phyloP scores from a whole-genome alignment of 1,140 invertebrate genomes.

The Acromyrmex charruanus region DNA sequence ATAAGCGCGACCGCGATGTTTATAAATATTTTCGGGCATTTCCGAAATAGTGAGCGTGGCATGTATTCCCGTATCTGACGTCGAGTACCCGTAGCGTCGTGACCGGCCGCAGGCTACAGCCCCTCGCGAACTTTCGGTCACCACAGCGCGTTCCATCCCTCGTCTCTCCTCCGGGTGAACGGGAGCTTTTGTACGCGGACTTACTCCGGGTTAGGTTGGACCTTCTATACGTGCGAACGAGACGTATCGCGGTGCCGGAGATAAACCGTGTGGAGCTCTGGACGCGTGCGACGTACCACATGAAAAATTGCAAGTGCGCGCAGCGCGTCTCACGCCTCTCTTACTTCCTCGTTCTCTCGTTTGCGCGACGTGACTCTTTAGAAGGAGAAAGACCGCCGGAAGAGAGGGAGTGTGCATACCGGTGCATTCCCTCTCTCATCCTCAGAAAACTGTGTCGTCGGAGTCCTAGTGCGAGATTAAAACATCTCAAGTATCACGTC shows the following conservation, averaged over 20 bases:
- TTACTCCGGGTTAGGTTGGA: constrained; percentile 58
- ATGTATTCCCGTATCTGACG: constrained; percentile 69
- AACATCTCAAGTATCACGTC: constrained; percentile 62
- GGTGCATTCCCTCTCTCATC: constrained; percentile 59
- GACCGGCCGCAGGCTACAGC: constrained; percentile 75
- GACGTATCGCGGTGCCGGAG: constrained; percentile 36
- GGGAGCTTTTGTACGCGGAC: constrained; percentile 53
- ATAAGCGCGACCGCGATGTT: constrained; percentile 79
- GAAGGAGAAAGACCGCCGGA: constrained; percentile 13
- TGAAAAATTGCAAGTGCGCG: constrained; percentile 71
- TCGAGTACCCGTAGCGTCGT: constrained; percentile 73
- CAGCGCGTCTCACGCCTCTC: constrained; percentile 19
- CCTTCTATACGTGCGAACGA: constrained; percentile 61
- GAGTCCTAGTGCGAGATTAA: constrained; percentile 72
- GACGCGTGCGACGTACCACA: constrained; percentile 54
- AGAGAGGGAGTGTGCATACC: background rate
- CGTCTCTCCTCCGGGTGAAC: background rate
- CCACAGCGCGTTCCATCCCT: constrained; percentile 27
- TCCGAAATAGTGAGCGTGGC: constrained; percentile 22
- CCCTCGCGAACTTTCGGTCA: constrained; percentile 72
- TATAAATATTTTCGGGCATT: constrained; percentile 77
- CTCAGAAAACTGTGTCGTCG: constrained; percentile 67
- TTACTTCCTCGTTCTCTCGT: constrained; percentile 30
- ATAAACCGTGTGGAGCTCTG: constrained; percentile 61
- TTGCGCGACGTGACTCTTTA: constrained; percentile 54